Conservation (phyloP, 1,140 invertebrate species). For the Lepidurus packardi region DNA sequence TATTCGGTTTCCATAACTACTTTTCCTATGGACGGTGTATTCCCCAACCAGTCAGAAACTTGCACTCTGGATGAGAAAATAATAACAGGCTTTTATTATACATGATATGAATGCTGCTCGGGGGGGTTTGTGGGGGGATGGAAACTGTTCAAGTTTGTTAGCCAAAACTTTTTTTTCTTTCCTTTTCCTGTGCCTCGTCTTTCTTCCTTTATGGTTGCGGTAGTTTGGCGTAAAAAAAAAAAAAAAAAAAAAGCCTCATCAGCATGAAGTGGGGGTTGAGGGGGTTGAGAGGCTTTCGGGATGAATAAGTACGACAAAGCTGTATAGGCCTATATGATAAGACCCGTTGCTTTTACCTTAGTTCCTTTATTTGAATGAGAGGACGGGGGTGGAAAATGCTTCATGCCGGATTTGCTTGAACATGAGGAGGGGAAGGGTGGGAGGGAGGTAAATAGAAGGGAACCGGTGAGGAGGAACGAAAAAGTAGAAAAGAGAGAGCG, state of each 20-base stretch:
- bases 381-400: background rate
- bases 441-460: too few species aligned
- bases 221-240: background rate
- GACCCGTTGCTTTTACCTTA: background rate
- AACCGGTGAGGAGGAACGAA: too few species aligned
- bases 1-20: too few species aligned
- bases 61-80: background rate
- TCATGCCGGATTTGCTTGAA: background rate
- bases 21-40: background rate
- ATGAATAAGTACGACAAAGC: conserved; percentile 6
- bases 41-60: background rate
- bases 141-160: background rate
- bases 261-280: background rate
- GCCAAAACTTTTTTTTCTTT: background rate
- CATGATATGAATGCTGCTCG: background rate
- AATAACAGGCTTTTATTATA: background rate
- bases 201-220: background rate
- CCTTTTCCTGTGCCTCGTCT: background rate
- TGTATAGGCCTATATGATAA: background rate
- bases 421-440: too few species aligned
- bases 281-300: background rate
- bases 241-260: background rate
- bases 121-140: background rate
- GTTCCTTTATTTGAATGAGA: background rate
- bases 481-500: too few species aligned